These are phyloP conservation scores for Hydra vulgaris DNA, from an alignment of 30 jellyfish, hydroid and myxozoan genomes.

Conservation along the genomic window DNA sequence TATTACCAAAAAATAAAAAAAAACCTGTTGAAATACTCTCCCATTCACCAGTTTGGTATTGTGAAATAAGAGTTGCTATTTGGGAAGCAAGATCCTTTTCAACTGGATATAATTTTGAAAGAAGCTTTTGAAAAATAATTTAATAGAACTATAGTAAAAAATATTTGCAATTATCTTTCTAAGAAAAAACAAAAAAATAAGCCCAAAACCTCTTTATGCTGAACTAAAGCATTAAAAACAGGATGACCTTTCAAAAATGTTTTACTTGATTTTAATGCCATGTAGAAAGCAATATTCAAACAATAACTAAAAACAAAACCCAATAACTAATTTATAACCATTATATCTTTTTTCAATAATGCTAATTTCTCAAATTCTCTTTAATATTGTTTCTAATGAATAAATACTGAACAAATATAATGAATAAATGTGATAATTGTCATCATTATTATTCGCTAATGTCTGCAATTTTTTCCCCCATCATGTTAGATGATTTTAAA, in stretches of 20 bases:
- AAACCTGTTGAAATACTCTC: conserved; percentile 6
- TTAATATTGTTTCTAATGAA: too few relatives aligned
- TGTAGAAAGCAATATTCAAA: conserved; percentile 57
- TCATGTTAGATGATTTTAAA: too few relatives aligned
- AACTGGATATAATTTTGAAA: conserved; percentile 1
- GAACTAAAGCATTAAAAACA: conserved; percentile 44
- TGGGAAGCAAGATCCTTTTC: conserved; percentile 15
- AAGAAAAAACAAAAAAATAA: neutral
- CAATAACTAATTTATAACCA: neutral
- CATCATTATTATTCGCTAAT: too few relatives aligned
- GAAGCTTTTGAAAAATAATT: too few relatives aligned
- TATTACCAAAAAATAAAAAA: neutral
- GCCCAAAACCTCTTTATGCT: conserved; percentile 39
- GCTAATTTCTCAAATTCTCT: too few relatives aligned
- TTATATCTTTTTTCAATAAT: too few relatives aligned
- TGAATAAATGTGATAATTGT: too few relatives aligned
- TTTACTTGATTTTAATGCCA: conserved; percentile 61
- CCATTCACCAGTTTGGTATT: conserved; percentile 8
- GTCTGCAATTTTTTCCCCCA: too few relatives aligned
- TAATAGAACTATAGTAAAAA: too few relatives aligned
- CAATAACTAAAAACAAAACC: conserved; percentile 39
- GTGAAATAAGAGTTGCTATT: conserved; percentile 4
- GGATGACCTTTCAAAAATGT: conserved; percentile 76
- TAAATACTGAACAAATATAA: too few relatives aligned
- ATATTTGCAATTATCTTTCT: neutral